These are phyloP conservation scores for Cyrtonyx montezumae DNA, from an alignment of 2,113 vertebrate species.

Conservation along the genomic window DNA sequence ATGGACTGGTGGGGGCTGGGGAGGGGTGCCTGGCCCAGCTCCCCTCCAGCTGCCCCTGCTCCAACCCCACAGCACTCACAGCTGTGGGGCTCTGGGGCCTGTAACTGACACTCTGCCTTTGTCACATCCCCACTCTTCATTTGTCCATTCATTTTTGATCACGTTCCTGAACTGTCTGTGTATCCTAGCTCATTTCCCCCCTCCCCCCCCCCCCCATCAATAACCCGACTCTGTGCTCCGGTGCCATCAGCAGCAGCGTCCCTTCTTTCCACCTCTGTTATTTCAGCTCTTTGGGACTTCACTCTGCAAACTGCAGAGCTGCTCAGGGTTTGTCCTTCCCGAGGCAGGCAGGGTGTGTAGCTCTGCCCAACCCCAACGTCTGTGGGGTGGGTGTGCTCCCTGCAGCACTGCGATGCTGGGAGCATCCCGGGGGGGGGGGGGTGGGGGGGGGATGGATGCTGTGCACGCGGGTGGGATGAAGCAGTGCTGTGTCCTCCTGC, in stretches of 20 bases:
- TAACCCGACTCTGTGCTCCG: too few relatives aligned
- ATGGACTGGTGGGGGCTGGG: too few relatives aligned
- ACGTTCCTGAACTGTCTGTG: constrained; percentile 62
- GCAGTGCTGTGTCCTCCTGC: neutral
- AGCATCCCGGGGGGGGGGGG: too few relatives aligned
- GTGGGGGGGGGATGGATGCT: too few relatives aligned
- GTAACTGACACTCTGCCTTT: constrained; percentile 40
- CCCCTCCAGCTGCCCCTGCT: neutral
- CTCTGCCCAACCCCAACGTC: too few relatives aligned
- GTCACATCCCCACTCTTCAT: constrained; percentile 20
- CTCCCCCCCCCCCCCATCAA: too few relatives aligned
- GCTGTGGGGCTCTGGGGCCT: neutral
- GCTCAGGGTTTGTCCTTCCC: too few relatives aligned
- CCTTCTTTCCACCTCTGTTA: neutral
- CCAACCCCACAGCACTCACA: neutral
- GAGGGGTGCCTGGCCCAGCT: too few relatives aligned
- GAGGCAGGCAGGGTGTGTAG: too few relatives aligned
- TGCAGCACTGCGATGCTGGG: too few relatives aligned
- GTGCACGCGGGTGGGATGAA: too few relatives aligned
- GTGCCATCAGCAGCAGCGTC: neutral
- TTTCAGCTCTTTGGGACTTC: neutral
- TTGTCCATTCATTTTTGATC: constrained; percentile 27
- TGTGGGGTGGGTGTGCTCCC: too few relatives aligned
- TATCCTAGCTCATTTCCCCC: neutral
- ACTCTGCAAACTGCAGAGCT: fast-evolving